Conservation (phyloP, 2,797 vertebrate genomes). For the Oryzias dopingdopingensis region DNA sequence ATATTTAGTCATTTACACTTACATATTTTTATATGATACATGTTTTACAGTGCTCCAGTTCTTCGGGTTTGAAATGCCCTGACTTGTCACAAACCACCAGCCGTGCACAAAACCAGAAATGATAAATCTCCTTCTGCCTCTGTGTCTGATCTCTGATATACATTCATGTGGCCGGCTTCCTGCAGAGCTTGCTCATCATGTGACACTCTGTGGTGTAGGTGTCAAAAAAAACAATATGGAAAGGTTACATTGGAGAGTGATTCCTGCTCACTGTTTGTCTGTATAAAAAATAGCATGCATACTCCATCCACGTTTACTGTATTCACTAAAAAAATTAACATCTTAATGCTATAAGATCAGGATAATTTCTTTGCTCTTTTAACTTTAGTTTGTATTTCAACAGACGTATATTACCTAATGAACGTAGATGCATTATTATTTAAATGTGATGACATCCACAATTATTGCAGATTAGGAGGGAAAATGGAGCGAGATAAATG, state of each 20-base stretch:
- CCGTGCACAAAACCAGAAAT: neutral
- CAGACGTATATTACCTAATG: too few species aligned
- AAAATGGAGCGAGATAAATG: slow-evolving; percentile 7
- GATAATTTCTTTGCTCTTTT: too few species aligned
- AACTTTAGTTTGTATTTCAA: too few species aligned
- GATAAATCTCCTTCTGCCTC: neutral
- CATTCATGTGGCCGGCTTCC: slow-evolving; percentile 8
- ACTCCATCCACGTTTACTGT: neutral
- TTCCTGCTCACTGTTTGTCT: neutral
- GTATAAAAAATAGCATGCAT: slow-evolving; percentile 5
- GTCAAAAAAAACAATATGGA: slow-evolving; percentile 46
- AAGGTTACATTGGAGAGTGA: slow-evolving; percentile 23
- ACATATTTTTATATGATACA: too few species aligned
- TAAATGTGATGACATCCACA: neutral
- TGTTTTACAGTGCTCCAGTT: neutral
- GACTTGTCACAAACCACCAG: neutral
- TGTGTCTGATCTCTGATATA: neutral
- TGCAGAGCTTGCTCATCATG: slow-evolving; percentile 2
- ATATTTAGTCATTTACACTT: too few species aligned
- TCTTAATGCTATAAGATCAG: too few species aligned
- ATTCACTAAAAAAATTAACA: too few species aligned
- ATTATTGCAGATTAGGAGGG: slow-evolving; percentile 8
- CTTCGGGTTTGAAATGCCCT: neutral
- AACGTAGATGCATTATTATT: too few species aligned
- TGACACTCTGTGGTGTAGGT: slow-evolving; percentile 21